A percentile compares a stretch with the other conserved stretches of the same genome.
Conservation (phyloP, 2,113 vertebrate genomes). For the Orcinus orca region DNA sequence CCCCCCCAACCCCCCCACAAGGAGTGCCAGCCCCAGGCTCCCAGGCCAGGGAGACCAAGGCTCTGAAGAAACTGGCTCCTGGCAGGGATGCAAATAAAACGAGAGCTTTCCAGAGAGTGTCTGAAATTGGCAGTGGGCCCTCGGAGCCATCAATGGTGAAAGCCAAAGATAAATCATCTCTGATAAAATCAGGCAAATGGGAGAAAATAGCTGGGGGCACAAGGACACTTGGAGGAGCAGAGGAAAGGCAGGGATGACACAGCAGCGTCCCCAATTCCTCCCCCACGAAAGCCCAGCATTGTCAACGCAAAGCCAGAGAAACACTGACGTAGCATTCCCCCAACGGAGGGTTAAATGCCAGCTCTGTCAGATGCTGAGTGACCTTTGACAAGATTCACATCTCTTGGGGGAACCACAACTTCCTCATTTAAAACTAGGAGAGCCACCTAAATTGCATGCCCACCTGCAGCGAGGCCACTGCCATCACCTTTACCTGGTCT, state of each 20-base stretch:
- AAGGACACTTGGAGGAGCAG: neutral
- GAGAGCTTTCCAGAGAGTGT: neutral
- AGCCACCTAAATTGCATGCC: neutral
- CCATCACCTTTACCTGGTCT: neutral
- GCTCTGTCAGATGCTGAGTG: neutral
- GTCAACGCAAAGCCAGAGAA: neutral
- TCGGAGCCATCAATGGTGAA: neutral
- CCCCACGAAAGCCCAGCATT: neutral
- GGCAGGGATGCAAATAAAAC: neutral
- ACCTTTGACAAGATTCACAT: neutral
- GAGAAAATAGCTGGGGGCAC: neutral
- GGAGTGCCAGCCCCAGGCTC: neutral
- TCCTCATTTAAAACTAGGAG: conserved; percentile 32
- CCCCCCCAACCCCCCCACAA: neutral
- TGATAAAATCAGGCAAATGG: neutral
- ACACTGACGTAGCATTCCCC: neutral
- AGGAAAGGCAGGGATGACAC: neutral
- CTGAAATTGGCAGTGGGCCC: neutral
- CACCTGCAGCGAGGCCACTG: neutral
- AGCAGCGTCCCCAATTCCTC: neutral
- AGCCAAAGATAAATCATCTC: neutral
- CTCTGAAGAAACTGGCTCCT: neutral
- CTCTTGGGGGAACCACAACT: neutral
- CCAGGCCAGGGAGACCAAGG: neutral
- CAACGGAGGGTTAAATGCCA: neutral